Base-by-base conservation (phyloP, 2,113 vertebrate genomes). In the Sialia sialis region DNA sequence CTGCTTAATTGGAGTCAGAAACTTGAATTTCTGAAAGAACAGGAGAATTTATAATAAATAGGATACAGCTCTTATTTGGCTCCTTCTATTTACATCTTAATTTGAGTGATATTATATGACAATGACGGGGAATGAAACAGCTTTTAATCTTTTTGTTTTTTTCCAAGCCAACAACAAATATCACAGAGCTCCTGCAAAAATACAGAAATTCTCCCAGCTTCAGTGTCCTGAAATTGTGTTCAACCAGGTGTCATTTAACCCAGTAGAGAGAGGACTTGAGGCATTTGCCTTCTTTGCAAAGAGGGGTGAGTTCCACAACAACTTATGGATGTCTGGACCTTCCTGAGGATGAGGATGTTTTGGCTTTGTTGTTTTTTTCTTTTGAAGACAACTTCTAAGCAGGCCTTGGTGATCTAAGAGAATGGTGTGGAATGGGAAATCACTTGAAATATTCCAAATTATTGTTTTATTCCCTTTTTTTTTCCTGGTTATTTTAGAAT, bases 381-480 rank as follows among this genome's bases (percentile, higher is more conserved):
- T 76, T 55, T 43, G 29, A 85, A 70, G 43, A 39, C 7, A 36
- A 36, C 13, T 89, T 84, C 80, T 39, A 63, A 81, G 16, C 3
- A 8, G 30, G 9, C 1, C 44, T 51, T 51, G 23, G n/a, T 76
- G 46, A 51, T 49, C 18, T 27, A 76, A 85, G 66, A 76, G 8
- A 4, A 3, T 62, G 8, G 2, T 36, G 60, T 76, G 63, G 68
- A 46, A 89, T 27, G 20, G 20, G 23, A 87, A 81, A 21, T 75
- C 6, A 30, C 30, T 62, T 58, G 54, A 75, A 85, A 39, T 51
- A n/a, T 62, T 87, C 84, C 14, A 14, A 18, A 70, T 5, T n/a
- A 12, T 5, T 41, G 1, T 9, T 41, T 10, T 8, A 32, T 8
- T 0, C 5, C 0, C 0, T 9, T 5, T 16, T 49, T 16, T 3